These are phyloP conservation scores for Notarius lentiginosus DNA, from an alignment of 2,113 vertebrate species.

Conservation along the genomic window DNA sequence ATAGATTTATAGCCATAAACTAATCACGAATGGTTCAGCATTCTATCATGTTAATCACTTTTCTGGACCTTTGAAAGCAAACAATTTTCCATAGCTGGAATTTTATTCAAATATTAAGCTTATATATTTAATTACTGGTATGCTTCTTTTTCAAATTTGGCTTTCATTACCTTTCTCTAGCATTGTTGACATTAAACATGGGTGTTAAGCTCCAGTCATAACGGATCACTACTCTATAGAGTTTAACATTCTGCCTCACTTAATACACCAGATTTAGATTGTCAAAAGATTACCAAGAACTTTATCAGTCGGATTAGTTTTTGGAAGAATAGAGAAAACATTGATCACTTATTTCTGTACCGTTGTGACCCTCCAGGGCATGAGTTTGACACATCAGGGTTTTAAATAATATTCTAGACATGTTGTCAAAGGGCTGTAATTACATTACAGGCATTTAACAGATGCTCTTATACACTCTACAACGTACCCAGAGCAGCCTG, in stretches of 20 bases:
- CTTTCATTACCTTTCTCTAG: neutral
- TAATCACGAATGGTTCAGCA: neutral
- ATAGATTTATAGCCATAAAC: neutral
- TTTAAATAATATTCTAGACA: neutral
- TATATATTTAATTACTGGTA: neutral
- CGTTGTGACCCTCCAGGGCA: neutral
- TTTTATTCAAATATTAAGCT: too few relatives aligned
- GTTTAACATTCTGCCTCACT: neutral
- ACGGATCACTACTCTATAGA: neutral
- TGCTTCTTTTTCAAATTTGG: neutral
- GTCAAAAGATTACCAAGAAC: neutral
- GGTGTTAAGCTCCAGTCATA: neutral
- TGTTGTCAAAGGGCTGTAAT: neutral
- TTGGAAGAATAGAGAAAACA: neutral
- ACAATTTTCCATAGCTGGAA: neutral
- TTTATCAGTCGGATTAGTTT: neutral
- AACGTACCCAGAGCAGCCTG: too few relatives aligned
- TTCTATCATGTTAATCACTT: neutral
- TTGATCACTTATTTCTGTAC: neutral
- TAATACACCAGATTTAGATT: neutral
- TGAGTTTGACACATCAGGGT: neutral
- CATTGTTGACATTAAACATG: neutral
- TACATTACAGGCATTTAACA: too few relatives aligned
- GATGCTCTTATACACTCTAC: too few relatives aligned
- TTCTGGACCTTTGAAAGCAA: neutral